Evolutionary conservation across 2,113 vertebrate species (phyloP).

Genomic region (Barbus barbus): DNA sequence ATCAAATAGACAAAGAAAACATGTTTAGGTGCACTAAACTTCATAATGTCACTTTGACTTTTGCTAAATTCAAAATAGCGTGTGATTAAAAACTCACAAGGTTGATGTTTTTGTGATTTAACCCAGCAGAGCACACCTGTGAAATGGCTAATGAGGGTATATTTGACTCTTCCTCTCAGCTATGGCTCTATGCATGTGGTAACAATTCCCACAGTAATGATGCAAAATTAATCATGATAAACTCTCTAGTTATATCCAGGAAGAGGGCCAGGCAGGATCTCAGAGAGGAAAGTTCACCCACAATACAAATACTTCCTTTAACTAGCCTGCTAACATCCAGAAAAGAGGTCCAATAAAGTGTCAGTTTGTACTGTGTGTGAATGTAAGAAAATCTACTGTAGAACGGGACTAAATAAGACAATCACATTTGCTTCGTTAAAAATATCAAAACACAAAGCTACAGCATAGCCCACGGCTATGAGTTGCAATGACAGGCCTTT

Average conservation of each 20-base stretch:
- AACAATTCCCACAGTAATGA: conserved; percentile 45
- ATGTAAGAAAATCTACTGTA: background rate
- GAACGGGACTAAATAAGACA: background rate
- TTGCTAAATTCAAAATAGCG: background rate
- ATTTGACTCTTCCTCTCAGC: background rate
- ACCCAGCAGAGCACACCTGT: background rate
- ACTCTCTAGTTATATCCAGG: conserved; percentile 46
- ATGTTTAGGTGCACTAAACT: background rate
- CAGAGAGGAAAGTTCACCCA: conserved; percentile 32
- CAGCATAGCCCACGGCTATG: background rate
- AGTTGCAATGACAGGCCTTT: background rate
- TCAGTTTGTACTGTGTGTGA: background rate
- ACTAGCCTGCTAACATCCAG: conserved; percentile 38
- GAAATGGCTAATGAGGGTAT: background rate
- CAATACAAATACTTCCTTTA: conserved; percentile 53
- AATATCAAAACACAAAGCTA: conserved; percentile 7
- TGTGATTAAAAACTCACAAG: background rate
- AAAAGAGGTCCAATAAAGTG: background rate
- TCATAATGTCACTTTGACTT: background rate
- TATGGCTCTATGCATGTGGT: conserved; percentile 51
- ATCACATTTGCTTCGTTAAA: background rate
- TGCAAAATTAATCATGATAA: conserved; percentile 54
- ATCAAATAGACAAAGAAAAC: no score
- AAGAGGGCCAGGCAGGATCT: conserved; percentile 25
- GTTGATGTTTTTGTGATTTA: background rate